phyloP scores from a whole-genome alignment of 2,797 vertebrate species.

The Sebastes oblongus region DNA sequence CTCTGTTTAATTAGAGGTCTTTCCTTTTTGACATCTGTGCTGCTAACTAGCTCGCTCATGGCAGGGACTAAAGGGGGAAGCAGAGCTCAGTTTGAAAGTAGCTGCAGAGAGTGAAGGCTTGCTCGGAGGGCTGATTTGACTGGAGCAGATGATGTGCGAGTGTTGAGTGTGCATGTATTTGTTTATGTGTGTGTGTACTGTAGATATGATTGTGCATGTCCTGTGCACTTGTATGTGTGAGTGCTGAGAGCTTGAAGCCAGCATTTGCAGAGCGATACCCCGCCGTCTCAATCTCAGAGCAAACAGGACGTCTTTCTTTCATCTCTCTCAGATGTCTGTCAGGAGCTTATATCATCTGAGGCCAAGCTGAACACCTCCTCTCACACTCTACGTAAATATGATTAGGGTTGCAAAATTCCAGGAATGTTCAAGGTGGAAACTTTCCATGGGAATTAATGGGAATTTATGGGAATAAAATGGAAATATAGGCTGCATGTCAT shows the following conservation, averaged over 20 bases:
- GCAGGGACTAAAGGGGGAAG: background rate
- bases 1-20: constrained; percentile 19
- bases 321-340: constrained; percentile 74
- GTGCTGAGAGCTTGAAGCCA: background rate
- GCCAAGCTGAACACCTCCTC: constrained; percentile 39
- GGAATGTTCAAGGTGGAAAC: background rate
- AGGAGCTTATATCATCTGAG: constrained; percentile 62
- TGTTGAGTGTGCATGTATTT: background rate
- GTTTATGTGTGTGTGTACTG: background rate
- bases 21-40: constrained; percentile 9
- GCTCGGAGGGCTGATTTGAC: background rate
- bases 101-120: background rate
- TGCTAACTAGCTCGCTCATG: constrained; percentile 7
- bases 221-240: background rate
- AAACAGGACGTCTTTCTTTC: constrained; percentile 59
- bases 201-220: background rate
- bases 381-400: constrained; percentile 49
- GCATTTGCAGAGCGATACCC: constrained; percentile 19
- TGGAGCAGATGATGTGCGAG: background rate
- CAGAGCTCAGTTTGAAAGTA: background rate
- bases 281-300: constrained; percentile 41
- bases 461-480: background rate
- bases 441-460: background rate
- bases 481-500: background rate
- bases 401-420: background rate